Conservation (phyloP, 2,113 vertebrate genomes). For the Thunnus maccoyii region DNA sequence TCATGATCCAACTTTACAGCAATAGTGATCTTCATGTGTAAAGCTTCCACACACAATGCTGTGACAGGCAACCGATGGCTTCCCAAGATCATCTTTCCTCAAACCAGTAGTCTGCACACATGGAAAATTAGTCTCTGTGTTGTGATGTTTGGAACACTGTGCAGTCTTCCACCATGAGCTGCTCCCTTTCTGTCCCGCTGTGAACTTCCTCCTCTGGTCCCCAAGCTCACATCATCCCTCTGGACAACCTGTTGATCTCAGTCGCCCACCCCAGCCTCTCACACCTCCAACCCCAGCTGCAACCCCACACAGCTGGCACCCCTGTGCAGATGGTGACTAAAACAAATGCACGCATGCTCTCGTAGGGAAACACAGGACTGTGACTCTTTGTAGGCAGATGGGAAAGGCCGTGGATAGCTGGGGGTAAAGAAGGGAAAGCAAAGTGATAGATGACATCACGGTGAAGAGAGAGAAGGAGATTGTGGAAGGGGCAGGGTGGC, state of each 20-base stretch:
- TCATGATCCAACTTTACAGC: neutral
- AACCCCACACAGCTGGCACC: conserved; percentile 61
- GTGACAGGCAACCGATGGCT: neutral
- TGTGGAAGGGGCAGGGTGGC: conserved; percentile 56
- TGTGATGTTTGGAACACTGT: conserved; percentile 19
- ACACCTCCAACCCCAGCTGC: conserved; percentile 43
- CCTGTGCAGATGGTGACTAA: conserved; percentile 64
- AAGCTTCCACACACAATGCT: neutral
- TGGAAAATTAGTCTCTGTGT: neutral
- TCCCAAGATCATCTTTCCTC: conserved; percentile 8
- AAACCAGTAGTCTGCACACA: conserved; percentile 1
- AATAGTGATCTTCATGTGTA: conserved; percentile 9
- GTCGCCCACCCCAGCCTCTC: conserved; percentile 7
- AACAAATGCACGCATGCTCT: conserved; percentile 53
- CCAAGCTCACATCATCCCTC: conserved; percentile 37
- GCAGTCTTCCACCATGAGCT: conserved; percentile 11
- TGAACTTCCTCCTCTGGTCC: conserved; percentile 8
- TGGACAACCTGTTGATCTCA: conserved; percentile 47
- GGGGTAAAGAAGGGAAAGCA: conserved; percentile 50
- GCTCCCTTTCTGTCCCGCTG: conserved; percentile 4
- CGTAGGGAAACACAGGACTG: conserved; percentile 29
- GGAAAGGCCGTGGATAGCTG: conserved; percentile 48
- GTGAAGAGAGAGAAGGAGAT: conserved; percentile 48
- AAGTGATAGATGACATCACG: conserved; percentile 70
- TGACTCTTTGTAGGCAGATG: conserved; percentile 57